Evolutionary conservation across 2,888 invertebrate genomes (phyloP).

Genomic region (Entomobrya multifasciata): DNA sequence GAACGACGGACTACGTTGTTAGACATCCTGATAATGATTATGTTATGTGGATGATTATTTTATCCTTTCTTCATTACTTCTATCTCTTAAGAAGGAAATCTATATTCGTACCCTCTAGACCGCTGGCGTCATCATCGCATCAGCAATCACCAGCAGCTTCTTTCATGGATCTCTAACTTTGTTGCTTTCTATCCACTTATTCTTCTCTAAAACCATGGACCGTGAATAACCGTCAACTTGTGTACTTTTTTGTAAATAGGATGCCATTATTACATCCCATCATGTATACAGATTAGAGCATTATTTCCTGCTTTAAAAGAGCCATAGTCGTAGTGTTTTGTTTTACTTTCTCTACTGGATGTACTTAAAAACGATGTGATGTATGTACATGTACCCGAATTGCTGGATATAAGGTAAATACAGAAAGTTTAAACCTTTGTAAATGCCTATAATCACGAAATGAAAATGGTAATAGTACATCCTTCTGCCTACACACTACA

Average conservation of each 20-base stretch:
- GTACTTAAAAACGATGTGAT: no score
- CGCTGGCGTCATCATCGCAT: neutral
- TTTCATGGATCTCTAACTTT: no score
- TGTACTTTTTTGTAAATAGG: neutral
- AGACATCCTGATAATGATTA: slow-evolving; percentile 57
- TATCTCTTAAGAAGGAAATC: no score
- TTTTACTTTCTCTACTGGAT: no score
- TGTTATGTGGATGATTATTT: slow-evolving; percentile 43
- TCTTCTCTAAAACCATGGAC: neutral
- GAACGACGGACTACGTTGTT: slow-evolving; percentile 49
- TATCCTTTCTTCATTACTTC: neutral
- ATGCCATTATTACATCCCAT: slow-evolving; percentile 14
- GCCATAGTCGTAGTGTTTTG: no score
- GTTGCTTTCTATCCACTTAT: no score
- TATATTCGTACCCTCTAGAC: neutral
- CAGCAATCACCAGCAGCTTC: no score
- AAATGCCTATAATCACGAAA: neutral
- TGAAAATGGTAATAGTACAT: neutral
- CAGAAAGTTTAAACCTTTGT: no score
- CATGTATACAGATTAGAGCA: slow-evolving; percentile 4
- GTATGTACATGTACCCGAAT: no score
- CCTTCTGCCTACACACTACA: neutral
- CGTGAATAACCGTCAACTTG: no score
- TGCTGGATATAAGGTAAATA: no score
- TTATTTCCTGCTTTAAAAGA: no score